Conservation (phyloP, 2,797 vertebrate genomes). For the Bovichtus diacanthus region DNA sequence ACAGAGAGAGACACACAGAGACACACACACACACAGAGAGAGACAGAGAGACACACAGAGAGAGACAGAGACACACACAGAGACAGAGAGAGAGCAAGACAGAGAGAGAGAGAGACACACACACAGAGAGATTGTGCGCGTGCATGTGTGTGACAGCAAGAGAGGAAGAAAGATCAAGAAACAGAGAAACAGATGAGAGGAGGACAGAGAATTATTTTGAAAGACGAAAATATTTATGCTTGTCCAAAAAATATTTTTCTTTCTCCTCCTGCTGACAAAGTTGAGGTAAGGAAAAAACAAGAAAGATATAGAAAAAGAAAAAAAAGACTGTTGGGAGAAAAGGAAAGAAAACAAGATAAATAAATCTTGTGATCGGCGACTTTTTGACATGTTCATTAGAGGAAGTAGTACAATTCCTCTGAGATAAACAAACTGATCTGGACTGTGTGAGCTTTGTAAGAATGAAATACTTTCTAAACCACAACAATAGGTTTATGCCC, state of each 20-base stretch:
- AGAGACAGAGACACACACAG: too few relatives aligned
- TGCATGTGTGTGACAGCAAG: too few relatives aligned
- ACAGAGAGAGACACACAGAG: too few relatives aligned
- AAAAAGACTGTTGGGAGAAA: background rate
- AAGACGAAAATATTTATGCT: background rate
- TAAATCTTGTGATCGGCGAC: conserved; percentile 40
- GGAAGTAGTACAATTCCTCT: conserved; percentile 29
- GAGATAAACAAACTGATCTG: conserved; percentile 35
- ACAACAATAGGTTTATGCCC: conserved; percentile 38
- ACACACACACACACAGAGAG: too few relatives aligned
- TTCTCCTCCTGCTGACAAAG: background rate
- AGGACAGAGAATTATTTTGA: background rate
- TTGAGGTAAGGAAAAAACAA: background rate
- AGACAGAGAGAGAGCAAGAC: too few relatives aligned
- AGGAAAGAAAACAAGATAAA: conserved; percentile 35
- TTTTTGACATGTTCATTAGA: conserved; percentile 66
- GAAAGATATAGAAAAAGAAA: background rate
- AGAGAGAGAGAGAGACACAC: too few relatives aligned
- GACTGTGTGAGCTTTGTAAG: conserved; percentile 6
- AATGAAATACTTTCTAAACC: conserved; percentile 46
- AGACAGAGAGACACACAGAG: too few relatives aligned
- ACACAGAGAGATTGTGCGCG: too few relatives aligned
- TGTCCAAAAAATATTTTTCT: background rate
- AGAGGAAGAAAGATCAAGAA: background rate
- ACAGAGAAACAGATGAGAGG: conserved; percentile 6